Conservation (phyloP, 2,113 vertebrate genomes). For the Ranitomeya imitator region DNA sequence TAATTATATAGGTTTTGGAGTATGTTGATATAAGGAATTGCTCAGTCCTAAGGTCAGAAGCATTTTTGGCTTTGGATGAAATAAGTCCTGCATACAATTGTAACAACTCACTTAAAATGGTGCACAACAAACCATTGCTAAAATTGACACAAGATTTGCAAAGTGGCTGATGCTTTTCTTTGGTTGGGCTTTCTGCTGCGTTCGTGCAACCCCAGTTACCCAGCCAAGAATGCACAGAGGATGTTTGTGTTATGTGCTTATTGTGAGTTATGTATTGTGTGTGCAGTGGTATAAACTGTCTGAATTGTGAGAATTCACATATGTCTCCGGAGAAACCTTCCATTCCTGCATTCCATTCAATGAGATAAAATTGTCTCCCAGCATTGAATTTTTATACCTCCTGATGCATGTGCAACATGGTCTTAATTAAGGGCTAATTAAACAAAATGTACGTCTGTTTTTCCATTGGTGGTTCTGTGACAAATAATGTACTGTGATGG, state of each 20-base stretch:
- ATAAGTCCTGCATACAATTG: not conserved
- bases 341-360: conserved; percentile 34
- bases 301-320: conserved; percentile 35
- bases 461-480: not conserved
- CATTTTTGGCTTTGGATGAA: not conserved
- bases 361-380: conserved; percentile 9
- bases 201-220: conserved; percentile 15
- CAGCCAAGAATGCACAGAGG: conserved; percentile 29
- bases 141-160: not conserved
- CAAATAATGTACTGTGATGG: not conserved
- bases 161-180: not conserved
- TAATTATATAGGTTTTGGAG: no score
- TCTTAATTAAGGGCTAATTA: not conserved
- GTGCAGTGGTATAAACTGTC: conserved; percentile 40
- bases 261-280: conserved; percentile 50
- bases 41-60: not conserved
- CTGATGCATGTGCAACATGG: not conserved
- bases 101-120: not conserved
- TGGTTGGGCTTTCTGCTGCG: conserved; percentile 13
- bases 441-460: not conserved
- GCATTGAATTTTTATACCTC: conserved; percentile 2
- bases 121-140: not conserved
- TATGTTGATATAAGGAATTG: no score
- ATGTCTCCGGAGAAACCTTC: not conserved
- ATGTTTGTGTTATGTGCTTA: conserved; percentile 49